Base-by-base conservation (phyloP, 64 coral and sea anemone genomes). In the Montipora sp. region DNA sequence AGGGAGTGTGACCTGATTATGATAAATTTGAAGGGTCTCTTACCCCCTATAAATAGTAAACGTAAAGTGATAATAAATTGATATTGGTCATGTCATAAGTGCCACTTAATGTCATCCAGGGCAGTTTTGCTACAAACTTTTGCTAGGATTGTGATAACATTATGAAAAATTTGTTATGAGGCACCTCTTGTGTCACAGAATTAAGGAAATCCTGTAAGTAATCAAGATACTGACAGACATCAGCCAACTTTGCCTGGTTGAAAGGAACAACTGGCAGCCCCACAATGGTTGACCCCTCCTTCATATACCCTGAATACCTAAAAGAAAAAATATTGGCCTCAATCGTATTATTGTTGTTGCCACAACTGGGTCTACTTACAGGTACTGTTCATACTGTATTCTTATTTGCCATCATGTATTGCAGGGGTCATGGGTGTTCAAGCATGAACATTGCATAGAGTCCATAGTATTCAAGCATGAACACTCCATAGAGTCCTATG, bases 141-240 rank as follows among this genome's bases (percentile, higher is more conserved):
- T 79, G 47, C 77, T 18, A 79, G 16, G 7, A 79, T 47, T 15
- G 12, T 79, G 12, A 49, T 18, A 79, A 79, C 47, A 12, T 47
- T 79, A 6, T 79, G 45, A 49, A 18, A 51, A 70, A 80, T 78
- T 78, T 67, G 75, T 73, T 20, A 66, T 11, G 44, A 49, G 51
- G 51, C 51, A 2, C 51, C 2, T 55, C 51, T 7, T 55, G 51
- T 47, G 67, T 77, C 24, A 88, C 74, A 49, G 63, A 67, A 87
- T 46, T 14, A 9, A 91, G 46, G 70, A 91, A 84, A 3, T 90
- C 68, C 80, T 95, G 82, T n/a, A 95, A 15, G 16, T 80, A 46
- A 15, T 91, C 75, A 13, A 95, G 83, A 43, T 91, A 95, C 48
- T 91, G 80, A 46, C 76, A 80, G 8, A 95, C 93, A 74, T 95